Evolutionary conservation across 2,797 vertebrate genomes (phyloP), one percentile per base, ranked within the genome.

Genomic region (Protosalanx chinensis): DNA sequence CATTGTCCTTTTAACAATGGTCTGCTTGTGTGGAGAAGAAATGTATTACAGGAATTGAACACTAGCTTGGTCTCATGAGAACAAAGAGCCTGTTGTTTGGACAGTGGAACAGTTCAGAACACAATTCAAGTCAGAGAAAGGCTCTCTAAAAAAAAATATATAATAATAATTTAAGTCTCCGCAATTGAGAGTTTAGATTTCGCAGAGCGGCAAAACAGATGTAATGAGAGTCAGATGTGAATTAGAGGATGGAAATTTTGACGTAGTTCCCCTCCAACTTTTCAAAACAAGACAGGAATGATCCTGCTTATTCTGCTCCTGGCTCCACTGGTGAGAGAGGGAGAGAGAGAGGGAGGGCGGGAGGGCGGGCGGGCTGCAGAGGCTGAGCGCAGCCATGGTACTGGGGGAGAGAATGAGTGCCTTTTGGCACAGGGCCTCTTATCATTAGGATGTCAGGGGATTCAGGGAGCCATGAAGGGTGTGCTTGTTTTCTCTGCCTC

Each of bases 191-290:
- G 41, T 46, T 46, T 46, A 46, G 41, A 64, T 41, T 33, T 18
- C 23, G 35, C n/a, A n/a, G 13, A 6, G 23, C 29, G 23, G 66
- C 13, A 57, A 68, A 46, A 46, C 51, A 68, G 13, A 15, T 57
- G 66, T 57, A 68, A 46, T 65, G 20, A 20, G 23, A 65, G 20
- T 46, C 35, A 13, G 30, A 41, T 66, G 62, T 32, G 8, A 30
- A 57, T 68, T 32, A 56, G 32, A 57, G 20, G 33, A 53, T 53
- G 66, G 66, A 68, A 68, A 51, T 68, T 57, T 29, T 68, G 66
- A 68, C 29, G 56, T n/a, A 57, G 49, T 20, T 2, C 12, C 49
- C 12, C 20, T 7, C 32, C 7, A 16, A 33, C 18, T 32, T 6
- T 46, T 46, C 23, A 46, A 68, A n/a, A 18, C 51, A 8, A 30